Percentiles rank a stretch among this genome's conserved stretches.
Conservation (phyloP, 2,888 invertebrate species). For the Noctuana brunneofusca region DNA sequence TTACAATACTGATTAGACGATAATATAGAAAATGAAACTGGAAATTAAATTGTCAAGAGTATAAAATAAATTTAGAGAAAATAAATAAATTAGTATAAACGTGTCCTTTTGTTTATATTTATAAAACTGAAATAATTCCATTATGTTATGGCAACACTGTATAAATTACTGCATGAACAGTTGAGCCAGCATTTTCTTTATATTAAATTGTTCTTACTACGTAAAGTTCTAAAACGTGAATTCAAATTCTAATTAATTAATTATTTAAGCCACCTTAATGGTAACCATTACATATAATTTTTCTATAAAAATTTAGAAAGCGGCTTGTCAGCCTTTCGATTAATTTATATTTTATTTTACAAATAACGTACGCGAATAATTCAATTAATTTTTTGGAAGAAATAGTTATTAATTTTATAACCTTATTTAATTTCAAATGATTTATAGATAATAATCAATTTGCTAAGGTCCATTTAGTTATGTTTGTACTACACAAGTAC, state of each 20-base stretch:
- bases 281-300: constrained; percentile 12
- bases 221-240: background rate
- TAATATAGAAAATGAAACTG: constrained; percentile 37
- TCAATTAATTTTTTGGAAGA: constrained; percentile 19
- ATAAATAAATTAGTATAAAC: constrained; percentile 48
- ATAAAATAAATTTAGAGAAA: constrained; percentile 37
- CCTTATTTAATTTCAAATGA: background rate
- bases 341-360: constrained; percentile 22
- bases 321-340: constrained; percentile 17
- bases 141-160: background rate
- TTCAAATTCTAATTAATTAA: constrained; percentile 9
- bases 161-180: background rate
- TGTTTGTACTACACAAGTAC: too few species aligned
- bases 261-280: constrained; percentile 16
- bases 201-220: constrained; percentile 10
- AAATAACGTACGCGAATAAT: constrained; percentile 18
- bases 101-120: constrained; percentile 18
- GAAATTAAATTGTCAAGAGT: constrained; percentile 29
- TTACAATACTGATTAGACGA: constrained; percentile 67
- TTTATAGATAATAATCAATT: background rate
- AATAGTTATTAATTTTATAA: constrained; percentile 9
- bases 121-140: background rate
- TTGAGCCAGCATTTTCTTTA: background rate
- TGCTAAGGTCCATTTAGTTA: background rate
- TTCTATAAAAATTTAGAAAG: constrained; percentile 25